A percentile compares a stretch with the other conserved stretches of the same genome.
phyloP scores from a whole-genome alignment of 2,797 vertebrate genomes.

The Notolabrus celidotus region DNA sequence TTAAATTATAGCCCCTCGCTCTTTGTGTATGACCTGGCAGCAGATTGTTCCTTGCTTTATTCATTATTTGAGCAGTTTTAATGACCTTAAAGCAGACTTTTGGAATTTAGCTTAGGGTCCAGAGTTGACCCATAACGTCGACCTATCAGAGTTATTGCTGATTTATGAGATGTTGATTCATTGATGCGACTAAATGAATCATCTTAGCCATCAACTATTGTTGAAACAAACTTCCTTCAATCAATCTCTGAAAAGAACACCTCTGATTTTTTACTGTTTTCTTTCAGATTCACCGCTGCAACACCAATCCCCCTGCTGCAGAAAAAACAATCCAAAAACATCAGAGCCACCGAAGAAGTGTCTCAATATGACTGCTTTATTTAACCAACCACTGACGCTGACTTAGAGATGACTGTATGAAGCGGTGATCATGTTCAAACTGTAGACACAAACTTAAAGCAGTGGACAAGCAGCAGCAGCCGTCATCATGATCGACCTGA shows the following conservation, averaged over 20 bases:
- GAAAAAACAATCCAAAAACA: neutral
- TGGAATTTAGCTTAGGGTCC: too few relatives aligned
- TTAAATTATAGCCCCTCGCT: too few relatives aligned
- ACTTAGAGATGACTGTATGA: neutral
- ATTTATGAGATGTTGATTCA: too few relatives aligned
- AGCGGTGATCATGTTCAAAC: neutral
- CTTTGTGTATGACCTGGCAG: too few relatives aligned
- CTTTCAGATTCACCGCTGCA: constrained; percentile 24
- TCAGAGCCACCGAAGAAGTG: neutral
- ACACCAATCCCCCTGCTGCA: constrained; percentile 9
- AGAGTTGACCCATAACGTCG: too few relatives aligned
- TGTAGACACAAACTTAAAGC: neutral
- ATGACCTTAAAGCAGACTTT: too few relatives aligned
- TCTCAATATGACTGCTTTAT: neutral
- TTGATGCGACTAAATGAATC: too few relatives aligned
- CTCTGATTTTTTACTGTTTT: neutral
- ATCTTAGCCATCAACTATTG: too few relatives aligned
- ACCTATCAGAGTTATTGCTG: too few relatives aligned
- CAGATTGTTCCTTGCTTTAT: too few relatives aligned
- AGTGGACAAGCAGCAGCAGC: neutral
- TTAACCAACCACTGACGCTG: neutral
- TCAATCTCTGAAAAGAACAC: neutral
- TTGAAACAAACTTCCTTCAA: neutral
- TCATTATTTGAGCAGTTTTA: too few relatives aligned
- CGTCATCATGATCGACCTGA: constrained; percentile 93